Evolutionary conservation across 2,888 invertebrate species (phyloP).

Genomic region (Ochropacha duplaris): DNA sequence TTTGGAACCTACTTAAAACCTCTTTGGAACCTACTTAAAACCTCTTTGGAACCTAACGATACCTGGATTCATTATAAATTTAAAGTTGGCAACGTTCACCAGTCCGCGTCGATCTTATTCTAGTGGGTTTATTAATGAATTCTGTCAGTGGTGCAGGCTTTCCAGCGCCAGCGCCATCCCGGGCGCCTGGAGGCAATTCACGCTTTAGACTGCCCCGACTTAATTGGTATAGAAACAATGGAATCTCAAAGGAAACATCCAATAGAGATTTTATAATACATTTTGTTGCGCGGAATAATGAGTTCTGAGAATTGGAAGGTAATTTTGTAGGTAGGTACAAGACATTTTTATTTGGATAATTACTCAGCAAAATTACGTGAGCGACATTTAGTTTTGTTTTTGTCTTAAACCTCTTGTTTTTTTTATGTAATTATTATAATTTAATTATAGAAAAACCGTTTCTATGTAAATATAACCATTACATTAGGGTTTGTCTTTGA

Average conservation of each 20-base stretch:
- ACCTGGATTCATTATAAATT: constrained; percentile 1
- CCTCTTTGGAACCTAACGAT: not conserved
- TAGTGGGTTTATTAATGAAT: constrained; percentile 4
- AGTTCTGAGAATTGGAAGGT: not conserved
- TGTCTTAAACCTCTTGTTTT: no score
- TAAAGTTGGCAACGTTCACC: not conserved
- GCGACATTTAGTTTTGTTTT: no score
- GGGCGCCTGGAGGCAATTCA: not conserved
- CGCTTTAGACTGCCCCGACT: not conserved
- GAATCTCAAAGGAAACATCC: not conserved
- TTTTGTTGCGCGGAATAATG: not conserved
- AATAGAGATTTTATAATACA: not conserved
- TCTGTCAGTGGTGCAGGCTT: constrained; percentile 1
- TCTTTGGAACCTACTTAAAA: not conserved
- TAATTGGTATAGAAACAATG: constrained; percentile 2
- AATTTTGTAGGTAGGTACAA: not conserved
- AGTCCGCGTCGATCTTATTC: not conserved
- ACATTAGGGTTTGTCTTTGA: no score
- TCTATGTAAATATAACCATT: no score
- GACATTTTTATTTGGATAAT: not conserved
- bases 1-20: not conserved
- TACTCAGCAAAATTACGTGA: no score
- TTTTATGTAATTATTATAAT: no score
- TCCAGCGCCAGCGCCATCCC: no score
- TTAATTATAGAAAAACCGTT: no score